Conservation (phyloP, 2,113 vertebrate species). For the Tragelaphus strepsiceros region DNA sequence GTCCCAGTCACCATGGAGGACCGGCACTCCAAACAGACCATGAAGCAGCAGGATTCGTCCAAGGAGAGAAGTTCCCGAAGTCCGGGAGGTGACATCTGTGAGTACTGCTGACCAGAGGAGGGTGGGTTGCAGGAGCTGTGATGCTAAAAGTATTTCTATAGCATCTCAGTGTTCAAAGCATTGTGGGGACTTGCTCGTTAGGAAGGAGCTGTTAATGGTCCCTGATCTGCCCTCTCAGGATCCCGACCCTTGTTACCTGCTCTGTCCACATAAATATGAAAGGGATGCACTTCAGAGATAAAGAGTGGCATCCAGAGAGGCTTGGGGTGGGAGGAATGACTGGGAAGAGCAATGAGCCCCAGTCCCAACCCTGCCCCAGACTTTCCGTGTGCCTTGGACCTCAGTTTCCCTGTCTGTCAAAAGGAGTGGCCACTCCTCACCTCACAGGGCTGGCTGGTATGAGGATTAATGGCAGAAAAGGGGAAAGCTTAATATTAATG, state of each 20-base stretch:
- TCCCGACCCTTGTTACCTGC: neutral
- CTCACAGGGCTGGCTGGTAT: neutral
- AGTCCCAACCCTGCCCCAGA: neutral
- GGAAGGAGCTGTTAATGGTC: neutral
- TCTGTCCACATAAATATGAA: neutral
- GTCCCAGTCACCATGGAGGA: neutral
- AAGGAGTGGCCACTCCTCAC: neutral
- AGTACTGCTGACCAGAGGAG: constrained; percentile 26
- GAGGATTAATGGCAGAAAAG: neutral
- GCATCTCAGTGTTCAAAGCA: neutral
- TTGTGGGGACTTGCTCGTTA: neutral
- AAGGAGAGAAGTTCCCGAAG: neutral
- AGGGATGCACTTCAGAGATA: neutral
- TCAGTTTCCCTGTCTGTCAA: neutral
- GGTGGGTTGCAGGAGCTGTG: neutral
- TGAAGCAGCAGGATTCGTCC: constrained; percentile 7
- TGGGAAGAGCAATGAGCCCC: neutral
- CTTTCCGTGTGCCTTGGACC: neutral
- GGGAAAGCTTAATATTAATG: neutral
- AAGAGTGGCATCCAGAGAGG: neutral
- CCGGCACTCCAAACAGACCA: neutral
- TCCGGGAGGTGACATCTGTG: constrained; percentile 24
- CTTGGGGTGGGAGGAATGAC: neutral
- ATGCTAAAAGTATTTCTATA: neutral
- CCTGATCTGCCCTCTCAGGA: neutral